phyloP scores from a whole-genome alignment of 2,888 invertebrate species.

The Xestoiulus laeticollis region DNA sequence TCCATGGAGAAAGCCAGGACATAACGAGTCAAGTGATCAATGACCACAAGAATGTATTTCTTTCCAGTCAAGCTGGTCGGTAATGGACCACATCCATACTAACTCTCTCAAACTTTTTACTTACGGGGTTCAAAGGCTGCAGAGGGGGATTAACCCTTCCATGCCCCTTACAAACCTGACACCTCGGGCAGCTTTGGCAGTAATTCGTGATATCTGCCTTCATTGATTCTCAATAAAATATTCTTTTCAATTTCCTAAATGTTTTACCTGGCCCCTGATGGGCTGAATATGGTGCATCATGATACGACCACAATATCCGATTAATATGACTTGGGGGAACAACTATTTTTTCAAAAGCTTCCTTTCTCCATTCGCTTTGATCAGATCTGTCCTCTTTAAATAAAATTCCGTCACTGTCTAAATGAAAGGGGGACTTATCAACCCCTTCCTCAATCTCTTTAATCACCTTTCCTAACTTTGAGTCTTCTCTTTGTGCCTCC shows the following conservation, averaged over 20 bases:
- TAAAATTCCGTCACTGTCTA: not conserved
- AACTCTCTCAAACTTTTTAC: slow-evolving; percentile 57
- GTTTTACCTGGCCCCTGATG: slow-evolving; percentile 57
- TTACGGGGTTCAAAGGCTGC: slow-evolving; percentile 51
- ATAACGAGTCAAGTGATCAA: slow-evolving; percentile 57
- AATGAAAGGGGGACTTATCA: not conserved
- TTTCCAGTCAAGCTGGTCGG: slow-evolving; percentile 55
- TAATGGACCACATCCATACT: slow-evolving; percentile 58
- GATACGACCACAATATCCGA: slow-evolving; percentile 16
- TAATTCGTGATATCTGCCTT: slow-evolving; percentile 53
- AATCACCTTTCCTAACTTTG: too few relatives aligned
- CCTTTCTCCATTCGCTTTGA: not conserved
- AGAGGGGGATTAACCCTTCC: slow-evolving; percentile 51
- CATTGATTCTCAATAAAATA: slow-evolving; percentile 57
- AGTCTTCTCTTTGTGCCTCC: too few relatives aligned
- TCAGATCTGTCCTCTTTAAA: not conserved
- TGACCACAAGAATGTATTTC: slow-evolving; percentile 57
- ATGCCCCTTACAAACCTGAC: slow-evolving; percentile 53
- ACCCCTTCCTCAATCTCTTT: not conserved
- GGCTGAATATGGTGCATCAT: slow-evolving; percentile 55
- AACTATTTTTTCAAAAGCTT: slow-evolving; percentile 28
- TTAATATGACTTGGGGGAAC: not conserved
- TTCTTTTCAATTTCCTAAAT: slow-evolving; percentile 48
- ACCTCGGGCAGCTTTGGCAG: slow-evolving; percentile 55
- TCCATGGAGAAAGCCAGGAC: slow-evolving; percentile 59